Evolutionary conservation across 2,888 invertebrate genomes (phyloP).

Genomic region (Sinodicranocentrus sp.): DNA sequence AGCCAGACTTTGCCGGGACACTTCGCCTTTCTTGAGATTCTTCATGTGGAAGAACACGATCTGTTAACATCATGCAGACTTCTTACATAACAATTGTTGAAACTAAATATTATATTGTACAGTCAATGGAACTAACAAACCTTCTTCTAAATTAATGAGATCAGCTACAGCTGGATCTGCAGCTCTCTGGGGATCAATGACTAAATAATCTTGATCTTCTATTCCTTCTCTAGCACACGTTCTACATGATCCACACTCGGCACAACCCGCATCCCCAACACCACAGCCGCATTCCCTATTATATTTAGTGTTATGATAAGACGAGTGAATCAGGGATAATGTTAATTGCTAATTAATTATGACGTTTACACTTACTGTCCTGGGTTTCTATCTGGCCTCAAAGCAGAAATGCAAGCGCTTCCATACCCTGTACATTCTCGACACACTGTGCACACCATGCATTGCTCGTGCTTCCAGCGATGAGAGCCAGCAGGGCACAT

Average conservation of each 20-base stretch:
- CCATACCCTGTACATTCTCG: conserved; percentile 96
- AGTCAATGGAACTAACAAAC: no score
- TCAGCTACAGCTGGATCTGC: conserved; percentile 68
- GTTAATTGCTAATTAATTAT: no score
- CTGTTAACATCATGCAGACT: conserved; percentile 27
- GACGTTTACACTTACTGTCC: conserved; percentile 85
- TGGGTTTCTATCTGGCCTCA: conserved; percentile 88
- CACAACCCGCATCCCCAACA: conserved; percentile 95
- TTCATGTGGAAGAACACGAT: conserved; percentile 63
- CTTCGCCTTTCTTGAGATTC: conserved; percentile 67
- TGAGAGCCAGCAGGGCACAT: conserved; percentile 86
- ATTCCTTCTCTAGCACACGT: conserved; percentile 86
- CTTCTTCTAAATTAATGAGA: conserved; percentile 70
- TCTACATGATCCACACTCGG: conserved; percentile 94
- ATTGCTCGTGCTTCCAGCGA: conserved; percentile 88
- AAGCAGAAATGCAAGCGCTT: conserved; percentile 87
- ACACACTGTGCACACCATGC: conserved; percentile 94
- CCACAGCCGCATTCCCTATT: conserved; percentile 97
- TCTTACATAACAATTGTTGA: background rate
- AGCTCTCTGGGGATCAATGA: conserved; percentile 69
- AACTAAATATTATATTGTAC: conserved; percentile 7
- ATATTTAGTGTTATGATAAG: no score
- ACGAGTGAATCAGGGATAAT: no score
- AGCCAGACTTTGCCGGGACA: conserved; percentile 36
- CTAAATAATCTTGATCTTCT: conserved; percentile 75